A percentile compares a stretch with the other conserved stretches of the same genome.
phyloP scores from a whole-genome alignment of 2,113 vertebrate species.

The Riparia riparia region DNA sequence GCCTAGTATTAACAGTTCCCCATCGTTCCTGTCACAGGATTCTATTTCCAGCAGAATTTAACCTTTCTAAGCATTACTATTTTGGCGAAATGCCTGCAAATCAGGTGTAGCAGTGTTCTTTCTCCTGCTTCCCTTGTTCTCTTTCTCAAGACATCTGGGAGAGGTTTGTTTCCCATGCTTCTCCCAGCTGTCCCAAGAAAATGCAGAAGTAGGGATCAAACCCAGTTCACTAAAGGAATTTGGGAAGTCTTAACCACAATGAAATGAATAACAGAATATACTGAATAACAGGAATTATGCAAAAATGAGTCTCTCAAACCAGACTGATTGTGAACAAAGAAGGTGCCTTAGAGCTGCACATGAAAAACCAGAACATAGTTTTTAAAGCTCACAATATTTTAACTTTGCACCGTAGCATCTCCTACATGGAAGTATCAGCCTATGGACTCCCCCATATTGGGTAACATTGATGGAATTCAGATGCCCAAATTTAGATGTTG shows the following conservation, averaged over 20 bases:
- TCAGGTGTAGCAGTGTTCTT: neutral
- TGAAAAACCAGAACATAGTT: neutral
- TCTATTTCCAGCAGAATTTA: neutral
- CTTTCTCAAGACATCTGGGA: neutral
- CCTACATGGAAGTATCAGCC: neutral
- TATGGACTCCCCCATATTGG: neutral
- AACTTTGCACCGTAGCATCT: neutral
- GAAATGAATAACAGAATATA: neutral
- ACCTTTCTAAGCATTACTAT: neutral
- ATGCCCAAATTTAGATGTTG: neutral
- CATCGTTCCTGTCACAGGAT: neutral
- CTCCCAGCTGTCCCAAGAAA: neutral
- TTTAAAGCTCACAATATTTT: neutral
- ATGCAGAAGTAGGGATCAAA: neutral
- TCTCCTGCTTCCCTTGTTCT: neutral
- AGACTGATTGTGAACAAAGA: neutral
- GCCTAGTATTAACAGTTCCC: neutral
- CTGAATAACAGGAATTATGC: neutral
- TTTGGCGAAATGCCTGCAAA: neutral
- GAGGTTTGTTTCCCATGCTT: neutral
- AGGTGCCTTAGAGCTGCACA: neutral
- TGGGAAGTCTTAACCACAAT: neutral
- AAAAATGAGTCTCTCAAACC: neutral
- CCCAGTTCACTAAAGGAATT: neutral
- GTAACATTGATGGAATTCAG: neutral